These are phyloP conservation scores for Morelia viridis DNA, from an alignment of 2,797 vertebrate genomes.

Conservation along the genomic window DNA sequence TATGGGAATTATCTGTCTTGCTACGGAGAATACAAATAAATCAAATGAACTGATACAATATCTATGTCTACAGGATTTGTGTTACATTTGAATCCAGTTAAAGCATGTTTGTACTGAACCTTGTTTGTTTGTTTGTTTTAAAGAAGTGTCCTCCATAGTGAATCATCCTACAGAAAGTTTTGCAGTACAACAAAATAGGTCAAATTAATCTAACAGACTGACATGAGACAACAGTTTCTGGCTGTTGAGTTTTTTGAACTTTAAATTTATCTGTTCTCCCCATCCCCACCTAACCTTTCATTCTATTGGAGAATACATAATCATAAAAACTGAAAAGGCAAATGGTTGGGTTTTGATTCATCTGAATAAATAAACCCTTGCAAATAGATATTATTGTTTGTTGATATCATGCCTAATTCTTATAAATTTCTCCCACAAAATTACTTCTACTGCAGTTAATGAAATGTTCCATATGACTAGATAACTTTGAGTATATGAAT, in stretches of 20 bases:
- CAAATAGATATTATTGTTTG: conserved; percentile 42
- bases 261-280: conserved; percentile 35
- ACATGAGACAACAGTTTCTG: not conserved
- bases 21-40: conserved; percentile 35
- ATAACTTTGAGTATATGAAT: conserved; percentile 57
- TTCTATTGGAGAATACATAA: conserved; percentile 46
- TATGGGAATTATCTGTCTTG: conserved; percentile 59
- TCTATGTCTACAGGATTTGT: conserved; percentile 49
- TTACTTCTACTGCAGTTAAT: conserved; percentile 60
- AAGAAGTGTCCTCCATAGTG: conserved; percentile 17
- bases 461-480: conserved; percentile 60
- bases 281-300: conserved; percentile 7
- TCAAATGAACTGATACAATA: conserved; percentile 53
- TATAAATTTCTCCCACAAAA: conserved; percentile 54
- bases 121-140: not conserved
- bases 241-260: conserved; percentile 23
- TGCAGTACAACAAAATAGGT: conserved; percentile 3
- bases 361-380: conserved; percentile 53
- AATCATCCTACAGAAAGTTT: conserved; percentile 41
- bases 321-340: conserved; percentile 42
- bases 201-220: not conserved
- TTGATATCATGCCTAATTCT: conserved; percentile 40
- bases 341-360: conserved; percentile 59
- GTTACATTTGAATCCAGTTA: conserved; percentile 50
- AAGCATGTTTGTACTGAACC: conserved; percentile 41